These are phyloP conservation scores for Rhaphigaster nebulosa DNA, from an alignment of 2,888 invertebrate species.

Conservation along the genomic window DNA sequence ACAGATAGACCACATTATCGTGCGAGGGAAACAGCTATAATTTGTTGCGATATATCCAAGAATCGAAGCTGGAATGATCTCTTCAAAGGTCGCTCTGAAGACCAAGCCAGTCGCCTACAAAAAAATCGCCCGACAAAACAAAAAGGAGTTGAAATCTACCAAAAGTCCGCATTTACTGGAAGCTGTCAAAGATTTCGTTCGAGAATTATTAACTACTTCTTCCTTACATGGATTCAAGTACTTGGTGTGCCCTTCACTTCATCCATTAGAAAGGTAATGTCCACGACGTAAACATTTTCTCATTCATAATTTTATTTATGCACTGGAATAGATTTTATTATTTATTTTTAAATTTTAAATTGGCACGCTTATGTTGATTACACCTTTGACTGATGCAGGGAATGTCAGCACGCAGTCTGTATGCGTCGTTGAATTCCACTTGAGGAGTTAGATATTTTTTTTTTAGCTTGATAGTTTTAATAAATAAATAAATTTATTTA, in stretches of 20 bases:
- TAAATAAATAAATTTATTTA: too few relatives aligned
- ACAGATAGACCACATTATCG: background rate
- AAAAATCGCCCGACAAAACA: too few relatives aligned
- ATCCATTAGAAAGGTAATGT: background rate
- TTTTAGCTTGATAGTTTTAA: too few relatives aligned
- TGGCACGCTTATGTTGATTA: too few relatives aligned
- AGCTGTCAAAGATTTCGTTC: background rate
- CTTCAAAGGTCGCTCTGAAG: background rate
- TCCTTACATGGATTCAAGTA: background rate
- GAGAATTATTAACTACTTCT: background rate
- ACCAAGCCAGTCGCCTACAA: background rate
- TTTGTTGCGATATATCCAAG: background rate
- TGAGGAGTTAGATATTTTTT: too few relatives aligned
- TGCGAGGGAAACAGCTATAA: rapidly evolving
- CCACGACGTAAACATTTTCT: too few relatives aligned
- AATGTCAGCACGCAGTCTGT: too few relatives aligned
- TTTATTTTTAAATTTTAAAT: too few relatives aligned
- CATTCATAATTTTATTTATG: too few relatives aligned
- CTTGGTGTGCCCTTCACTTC: background rate
- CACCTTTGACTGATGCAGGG: too few relatives aligned
- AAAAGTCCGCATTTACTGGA: background rate
- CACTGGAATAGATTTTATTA: background rate
- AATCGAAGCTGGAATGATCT: background rate
- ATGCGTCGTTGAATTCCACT: too few relatives aligned
- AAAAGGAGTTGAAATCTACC: background rate